These are phyloP conservation scores for Metacarcinus magister DNA, from an alignment of 2,888 invertebrate species.

Conservation along the genomic window DNA sequence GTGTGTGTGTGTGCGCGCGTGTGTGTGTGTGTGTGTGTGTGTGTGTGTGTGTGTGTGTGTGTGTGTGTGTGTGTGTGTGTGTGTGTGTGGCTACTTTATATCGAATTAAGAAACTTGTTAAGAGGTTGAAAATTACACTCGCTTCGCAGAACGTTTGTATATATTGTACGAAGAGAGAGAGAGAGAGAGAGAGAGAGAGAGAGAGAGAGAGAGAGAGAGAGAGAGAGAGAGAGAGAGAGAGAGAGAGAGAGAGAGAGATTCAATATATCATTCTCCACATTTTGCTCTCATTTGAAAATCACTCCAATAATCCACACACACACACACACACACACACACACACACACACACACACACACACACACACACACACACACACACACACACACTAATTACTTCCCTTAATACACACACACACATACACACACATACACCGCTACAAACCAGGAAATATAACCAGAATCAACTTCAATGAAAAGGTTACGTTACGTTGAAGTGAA, in stretches of 20 bases:
- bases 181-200: neutral
- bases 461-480: no score
- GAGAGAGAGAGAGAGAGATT: neutral
- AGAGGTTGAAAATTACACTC: neutral
- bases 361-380: slow-evolving; percentile 28
- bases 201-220: neutral
- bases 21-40: no score
- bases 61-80: no score
- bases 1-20: neutral
- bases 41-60: no score
- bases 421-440: no score
- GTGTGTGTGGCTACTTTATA: no score
- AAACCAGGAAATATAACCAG: no score
- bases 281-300: neutral
- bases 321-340: slow-evolving; percentile 44
- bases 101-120: neutral
- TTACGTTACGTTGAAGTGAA: no score
- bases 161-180: no score
- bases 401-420: no score
- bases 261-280: neutral
- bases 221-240: neutral
- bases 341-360: neutral
- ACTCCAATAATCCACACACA: neutral
- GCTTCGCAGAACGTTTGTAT: no score
- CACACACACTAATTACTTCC: no score